phyloP scores from a whole-genome alignment of 2,797 vertebrate genomes.

The Scolopax bukidnonensis region DNA sequence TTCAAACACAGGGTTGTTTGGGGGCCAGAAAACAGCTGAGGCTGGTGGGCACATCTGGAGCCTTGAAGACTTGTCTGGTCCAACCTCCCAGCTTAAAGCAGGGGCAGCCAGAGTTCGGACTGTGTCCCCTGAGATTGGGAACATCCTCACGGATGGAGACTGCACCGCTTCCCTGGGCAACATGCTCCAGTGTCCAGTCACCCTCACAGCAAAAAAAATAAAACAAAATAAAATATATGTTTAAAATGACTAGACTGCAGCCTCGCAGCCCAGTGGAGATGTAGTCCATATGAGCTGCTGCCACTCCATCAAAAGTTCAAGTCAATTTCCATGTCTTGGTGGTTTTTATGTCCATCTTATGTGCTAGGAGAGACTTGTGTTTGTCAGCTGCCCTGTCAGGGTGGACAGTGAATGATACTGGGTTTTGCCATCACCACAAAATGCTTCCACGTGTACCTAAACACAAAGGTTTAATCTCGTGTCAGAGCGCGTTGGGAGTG shows the following conservation, averaged over 20 bases:
- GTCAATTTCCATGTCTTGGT: background rate
- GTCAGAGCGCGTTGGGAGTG: background rate
- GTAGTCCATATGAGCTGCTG: background rate
- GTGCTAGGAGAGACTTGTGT: background rate
- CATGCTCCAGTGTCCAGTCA: background rate
- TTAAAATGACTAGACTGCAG: background rate
- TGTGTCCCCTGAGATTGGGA: background rate
- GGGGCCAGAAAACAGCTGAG: background rate
- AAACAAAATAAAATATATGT: background rate
- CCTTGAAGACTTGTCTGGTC: background rate
- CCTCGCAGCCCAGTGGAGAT: background rate
- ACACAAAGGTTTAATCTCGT: background rate
- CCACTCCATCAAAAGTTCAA: background rate
- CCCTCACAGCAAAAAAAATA: background rate
- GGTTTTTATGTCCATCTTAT: background rate
- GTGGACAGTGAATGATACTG: background rate
- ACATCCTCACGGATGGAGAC: background rate
- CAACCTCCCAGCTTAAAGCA: background rate
- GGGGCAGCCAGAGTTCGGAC: conserved; percentile 29
- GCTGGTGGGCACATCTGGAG: background rate
- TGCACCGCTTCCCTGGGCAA: background rate
- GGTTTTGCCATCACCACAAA: background rate
- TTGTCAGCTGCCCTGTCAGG: background rate
- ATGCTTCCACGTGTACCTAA: background rate
- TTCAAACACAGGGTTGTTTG: background rate